Conservation (phyloP, 2,888 invertebrate species). For the Eledona agricola region DNA sequence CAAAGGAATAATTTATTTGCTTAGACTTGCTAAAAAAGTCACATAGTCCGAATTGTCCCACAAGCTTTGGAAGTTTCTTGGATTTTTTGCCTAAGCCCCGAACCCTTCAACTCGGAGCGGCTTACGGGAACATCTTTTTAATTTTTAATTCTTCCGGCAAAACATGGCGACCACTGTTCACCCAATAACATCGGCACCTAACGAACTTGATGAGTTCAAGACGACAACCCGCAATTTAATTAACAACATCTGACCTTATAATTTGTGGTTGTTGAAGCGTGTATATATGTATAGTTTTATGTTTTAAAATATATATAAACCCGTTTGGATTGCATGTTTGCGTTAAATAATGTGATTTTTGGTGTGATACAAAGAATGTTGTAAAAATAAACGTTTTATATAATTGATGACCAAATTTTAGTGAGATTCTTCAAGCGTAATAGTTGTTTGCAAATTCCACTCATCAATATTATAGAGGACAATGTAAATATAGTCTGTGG, state of each 20-base stretch:
- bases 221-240: too few relatives aligned
- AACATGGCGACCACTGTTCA: too few relatives aligned
- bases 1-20: constrained; percentile 46
- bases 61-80: too few relatives aligned
- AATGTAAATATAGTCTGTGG: constrained; percentile 35
- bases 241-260: neutral
- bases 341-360: constrained; percentile 32
- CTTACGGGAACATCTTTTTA: too few relatives aligned
- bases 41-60: too few relatives aligned
- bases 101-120: too few relatives aligned
- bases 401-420: constrained; percentile 34
- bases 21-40: constrained; percentile 43
- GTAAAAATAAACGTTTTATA: constrained; percentile 31
- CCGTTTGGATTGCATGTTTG: constrained; percentile 14
- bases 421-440: constrained; percentile 25
- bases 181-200: too few relatives aligned
- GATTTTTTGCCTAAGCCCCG: too few relatives aligned
- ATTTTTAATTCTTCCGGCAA: too few relatives aligned
- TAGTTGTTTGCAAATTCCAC: constrained; percentile 25
- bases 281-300: constrained; percentile 34
- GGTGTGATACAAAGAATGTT: constrained; percentile 31
- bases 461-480: constrained; percentile 25
- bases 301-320: constrained; percentile 1
- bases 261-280: constrained; percentile 10
- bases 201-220: too few relatives aligned